Evolutionary conservation across 2,113 vertebrate genomes (phyloP).

Genomic region (Engraulis encrasicolus): DNA sequence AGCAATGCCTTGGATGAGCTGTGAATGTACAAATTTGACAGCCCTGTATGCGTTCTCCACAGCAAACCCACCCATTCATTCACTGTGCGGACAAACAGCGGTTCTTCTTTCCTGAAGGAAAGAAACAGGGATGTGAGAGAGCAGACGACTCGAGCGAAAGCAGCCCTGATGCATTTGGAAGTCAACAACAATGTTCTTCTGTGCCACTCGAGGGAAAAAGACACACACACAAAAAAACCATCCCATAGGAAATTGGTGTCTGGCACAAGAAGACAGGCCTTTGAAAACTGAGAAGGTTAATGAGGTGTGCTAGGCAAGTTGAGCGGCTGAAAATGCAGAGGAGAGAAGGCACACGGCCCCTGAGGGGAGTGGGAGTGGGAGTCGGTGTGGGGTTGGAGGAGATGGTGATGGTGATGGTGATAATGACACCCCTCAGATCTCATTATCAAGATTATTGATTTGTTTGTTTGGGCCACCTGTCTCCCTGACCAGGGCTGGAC

Average conservation of each 20-base stretch:
- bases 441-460: constrained; percentile 81
- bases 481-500: no score
- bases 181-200: background rate
- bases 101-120: background rate
- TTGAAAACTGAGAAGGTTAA: constrained; percentile 70
- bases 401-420: constrained; percentile 54
- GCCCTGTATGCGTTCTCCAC: background rate
- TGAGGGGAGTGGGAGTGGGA: constrained; percentile 38
- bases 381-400: background rate
- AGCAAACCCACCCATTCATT: constrained; percentile 40
- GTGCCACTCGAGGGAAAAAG: background rate
- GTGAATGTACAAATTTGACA: constrained; percentile 14
- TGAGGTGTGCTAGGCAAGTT: constrained; percentile 61
- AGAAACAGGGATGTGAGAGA: background rate
- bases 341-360: constrained; percentile 56
- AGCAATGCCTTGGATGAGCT: background rate
- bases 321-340: constrained; percentile 61
- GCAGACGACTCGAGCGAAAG: background rate
- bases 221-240: background rate
- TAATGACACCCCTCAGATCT: constrained; percentile 73
- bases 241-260: constrained; percentile 8
- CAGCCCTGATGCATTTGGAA: background rate
- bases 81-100: constrained; percentile 11
- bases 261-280: constrained; percentile 5
- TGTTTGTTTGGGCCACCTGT: constrained; percentile 68